Conservation (phyloP, 2,797 vertebrate species). For the Crocidura indochinensis region DNA sequence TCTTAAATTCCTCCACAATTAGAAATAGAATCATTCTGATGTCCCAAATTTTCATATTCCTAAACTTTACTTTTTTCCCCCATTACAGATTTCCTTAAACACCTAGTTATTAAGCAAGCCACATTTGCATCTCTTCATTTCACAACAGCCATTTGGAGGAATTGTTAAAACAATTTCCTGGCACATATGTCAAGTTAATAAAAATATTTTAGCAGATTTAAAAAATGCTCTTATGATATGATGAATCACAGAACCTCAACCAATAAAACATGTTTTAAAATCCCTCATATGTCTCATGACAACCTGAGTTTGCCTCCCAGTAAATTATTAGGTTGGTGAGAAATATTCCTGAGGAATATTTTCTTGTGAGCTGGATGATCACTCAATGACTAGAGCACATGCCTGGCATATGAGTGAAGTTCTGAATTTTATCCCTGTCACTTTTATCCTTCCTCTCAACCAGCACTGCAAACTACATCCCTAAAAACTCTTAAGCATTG, state of each 20-base stretch:
- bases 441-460: no score
- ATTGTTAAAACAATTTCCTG: neutral
- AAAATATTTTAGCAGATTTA: neutral
- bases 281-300: neutral
- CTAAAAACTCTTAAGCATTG: no score
- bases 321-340: neutral
- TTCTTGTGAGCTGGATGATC: no score
- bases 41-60: neutral
- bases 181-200: slow-evolving; percentile 11
- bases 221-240: no score
- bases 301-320: neutral
- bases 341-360: neutral
- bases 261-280: neutral
- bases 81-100: slow-evolving; percentile 30
- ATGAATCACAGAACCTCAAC: no score
- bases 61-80: neutral
- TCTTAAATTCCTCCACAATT: slow-evolving; percentile 56
- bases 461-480: no score
- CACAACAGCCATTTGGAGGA: neutral
- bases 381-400: no score
- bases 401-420: no score
- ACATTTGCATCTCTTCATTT: neutral
- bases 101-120: neutral
- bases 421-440: no score
- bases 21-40: neutral